Conservation (phyloP, 2,797 vertebrate species). For the Pachyuromys duprasi region DNA sequence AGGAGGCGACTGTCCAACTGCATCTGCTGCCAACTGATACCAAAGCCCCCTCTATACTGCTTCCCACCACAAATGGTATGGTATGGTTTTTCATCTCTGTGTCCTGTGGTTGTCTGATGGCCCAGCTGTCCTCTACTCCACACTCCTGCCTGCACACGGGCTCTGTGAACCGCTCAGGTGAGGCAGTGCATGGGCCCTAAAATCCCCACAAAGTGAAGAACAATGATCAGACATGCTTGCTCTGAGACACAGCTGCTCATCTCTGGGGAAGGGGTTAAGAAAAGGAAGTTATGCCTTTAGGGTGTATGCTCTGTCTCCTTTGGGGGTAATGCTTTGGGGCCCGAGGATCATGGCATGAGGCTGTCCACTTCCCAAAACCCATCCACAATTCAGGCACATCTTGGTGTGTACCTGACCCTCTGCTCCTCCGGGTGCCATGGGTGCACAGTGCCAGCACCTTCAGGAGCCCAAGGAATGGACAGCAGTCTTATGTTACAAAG, state of each 20-base stretch:
- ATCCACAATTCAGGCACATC: neutral
- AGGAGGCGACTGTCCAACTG: neutral
- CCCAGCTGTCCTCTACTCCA: fast-evolving
- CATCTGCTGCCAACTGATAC: neutral
- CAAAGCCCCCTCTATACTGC: neutral
- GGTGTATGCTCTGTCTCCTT: neutral
- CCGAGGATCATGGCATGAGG: neutral
- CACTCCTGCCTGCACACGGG: neutral
- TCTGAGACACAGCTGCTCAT: neutral
- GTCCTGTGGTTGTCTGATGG: neutral
- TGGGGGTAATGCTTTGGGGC: neutral
- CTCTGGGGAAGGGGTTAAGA: neutral
- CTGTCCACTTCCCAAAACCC: neutral
- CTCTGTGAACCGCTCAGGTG: neutral
- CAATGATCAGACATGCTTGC: neutral
- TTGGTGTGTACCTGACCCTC: neutral
- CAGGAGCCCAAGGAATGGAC: neutral
- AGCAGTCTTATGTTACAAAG: neutral
- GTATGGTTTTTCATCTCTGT: neutral
- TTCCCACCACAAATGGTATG: neutral
- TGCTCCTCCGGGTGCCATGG: neutral
- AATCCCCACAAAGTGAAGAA: neutral
- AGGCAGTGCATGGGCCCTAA: neutral
- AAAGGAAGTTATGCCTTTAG: neutral
- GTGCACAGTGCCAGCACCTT: neutral